A percentile compares a stretch with the other conserved stretches of the same genome.
Conservation (phyloP, 2,113 vertebrate genomes). For the Tylochromis polylepis region DNA sequence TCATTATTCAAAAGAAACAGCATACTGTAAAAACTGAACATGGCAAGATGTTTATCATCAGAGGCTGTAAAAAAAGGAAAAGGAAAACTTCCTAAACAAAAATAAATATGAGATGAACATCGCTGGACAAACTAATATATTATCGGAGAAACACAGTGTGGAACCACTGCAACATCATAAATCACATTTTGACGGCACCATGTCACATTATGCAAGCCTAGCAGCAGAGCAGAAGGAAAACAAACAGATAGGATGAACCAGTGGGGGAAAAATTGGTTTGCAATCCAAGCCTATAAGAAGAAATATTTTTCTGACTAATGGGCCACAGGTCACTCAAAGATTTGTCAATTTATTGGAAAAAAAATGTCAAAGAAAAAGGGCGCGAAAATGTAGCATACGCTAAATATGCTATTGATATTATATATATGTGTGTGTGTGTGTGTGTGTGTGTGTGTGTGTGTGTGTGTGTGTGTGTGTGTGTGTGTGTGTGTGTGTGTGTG, state of each 20-base stretch:
- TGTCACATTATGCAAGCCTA: background rate
- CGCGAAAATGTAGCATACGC: too few species aligned
- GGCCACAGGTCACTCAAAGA: background rate
- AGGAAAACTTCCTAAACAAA: background rate
- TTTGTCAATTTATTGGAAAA: background rate
- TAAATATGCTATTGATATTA: too few species aligned
- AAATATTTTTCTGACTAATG: background rate
- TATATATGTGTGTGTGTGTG: too few species aligned
- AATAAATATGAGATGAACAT: background rate
- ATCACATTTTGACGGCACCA: background rate
- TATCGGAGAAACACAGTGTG: background rate
- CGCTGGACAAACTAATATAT: rapidly evolving
- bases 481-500: too few species aligned
- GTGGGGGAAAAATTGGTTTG: background rate
- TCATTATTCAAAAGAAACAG: background rate
- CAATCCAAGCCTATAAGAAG: background rate
- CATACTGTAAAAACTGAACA: background rate
- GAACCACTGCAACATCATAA: background rate
- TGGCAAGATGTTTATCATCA: background rate
- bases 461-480: too few species aligned
- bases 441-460: too few species aligned
- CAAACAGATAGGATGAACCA: background rate
- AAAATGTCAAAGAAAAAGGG: background rate
- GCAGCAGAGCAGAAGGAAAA: background rate
- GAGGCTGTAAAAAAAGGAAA: background rate